Conservation (phyloP, 1,140 invertebrate species). For the Radopholus similis region DNA sequence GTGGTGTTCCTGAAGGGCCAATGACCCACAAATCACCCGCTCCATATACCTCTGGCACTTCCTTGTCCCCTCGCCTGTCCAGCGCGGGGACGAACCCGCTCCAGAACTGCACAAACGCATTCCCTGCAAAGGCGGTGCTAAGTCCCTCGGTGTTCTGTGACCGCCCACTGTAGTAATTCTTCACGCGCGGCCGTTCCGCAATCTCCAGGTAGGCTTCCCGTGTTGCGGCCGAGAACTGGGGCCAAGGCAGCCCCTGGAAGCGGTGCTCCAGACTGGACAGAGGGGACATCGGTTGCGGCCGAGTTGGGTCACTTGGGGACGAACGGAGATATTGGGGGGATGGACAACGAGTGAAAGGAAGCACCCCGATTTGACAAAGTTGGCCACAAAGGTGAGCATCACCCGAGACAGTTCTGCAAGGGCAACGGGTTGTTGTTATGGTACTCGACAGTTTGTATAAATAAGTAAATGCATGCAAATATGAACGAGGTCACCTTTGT, state of each 20-base stretch:
- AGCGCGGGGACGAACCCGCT: constrained; percentile 87
- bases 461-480: background rate
- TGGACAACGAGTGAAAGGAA: too few species aligned
- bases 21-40: too few species aligned
- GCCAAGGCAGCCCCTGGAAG: constrained; percentile 55
- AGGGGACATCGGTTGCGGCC: constrained; percentile 49
- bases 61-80: constrained; percentile 74
- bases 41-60: constrained; percentile 65
- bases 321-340: too few species aligned
- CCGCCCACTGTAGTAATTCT: constrained; percentile 89
- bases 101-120: constrained; percentile 71
- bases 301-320: constrained; percentile 54
- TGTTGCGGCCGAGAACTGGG: constrained; percentile 50
- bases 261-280: constrained; percentile 49
- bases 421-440: too few species aligned
- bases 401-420: constrained; percentile 82
- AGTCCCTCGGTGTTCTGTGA: constrained; percentile 39
- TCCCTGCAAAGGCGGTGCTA: background rate
- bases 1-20: constrained; percentile 58
- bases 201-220: constrained; percentile 59
- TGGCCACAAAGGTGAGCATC: constrained; percentile 89
- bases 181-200: constrained; percentile 52
- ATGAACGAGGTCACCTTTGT: too few species aligned
- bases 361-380: constrained; percentile 95
- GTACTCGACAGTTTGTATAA: too few species aligned